Base-by-base conservation (phyloP, 2,888 invertebrate genomes). In the Drosophila multiciliata region DNA sequence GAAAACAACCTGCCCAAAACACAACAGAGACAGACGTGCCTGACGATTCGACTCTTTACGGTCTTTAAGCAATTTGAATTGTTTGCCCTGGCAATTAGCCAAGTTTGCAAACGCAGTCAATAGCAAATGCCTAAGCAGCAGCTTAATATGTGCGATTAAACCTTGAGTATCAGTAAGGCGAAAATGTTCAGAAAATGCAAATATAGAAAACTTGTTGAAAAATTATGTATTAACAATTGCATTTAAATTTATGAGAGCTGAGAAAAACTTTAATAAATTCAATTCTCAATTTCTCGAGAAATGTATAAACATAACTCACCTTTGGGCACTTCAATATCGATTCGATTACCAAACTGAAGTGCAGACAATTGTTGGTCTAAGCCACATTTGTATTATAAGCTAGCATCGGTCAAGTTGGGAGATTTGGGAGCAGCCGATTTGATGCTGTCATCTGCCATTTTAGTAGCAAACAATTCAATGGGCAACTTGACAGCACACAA, bases 51-150 rank as follows among this genome's bases (percentile, higher is more conserved):
- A 53, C n/a, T 49, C 66, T 60, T 59, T n/a, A 66, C 64, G 66
- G 62, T 58, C 59, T 66, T 73, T 55, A 61, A 61, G 79, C 76
- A 50, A 62, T 52, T 60, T 58, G 32, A 75, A 55, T 73, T 67
- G 66, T 62, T 66, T 71, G 32, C 20, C 35, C 54, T 17, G 45
- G 61, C 66, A 72, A 83, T 83, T 86, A 78, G 86, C 62, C 60
- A 76, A 53, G 63, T 53, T 59, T 23, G 12, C 42, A 5, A 5
- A 35, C 5, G 15, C 42, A 50, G 52, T 52, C 48, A 61, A 38
- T 17, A 35, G 40, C 35, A 3, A 17, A 9, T 17, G 48, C 23
- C 6, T 7, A 26, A 33, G 40, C 32, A 36, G 15, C 12, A n/a
- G 60, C 17, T 50, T 38, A 42, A 32, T 32, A 42, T 6, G 42